These are phyloP conservation scores for Sarcophilus harrisii DNA, from an alignment of 2,797 vertebrate genomes.

Conservation along the genomic window DNA sequence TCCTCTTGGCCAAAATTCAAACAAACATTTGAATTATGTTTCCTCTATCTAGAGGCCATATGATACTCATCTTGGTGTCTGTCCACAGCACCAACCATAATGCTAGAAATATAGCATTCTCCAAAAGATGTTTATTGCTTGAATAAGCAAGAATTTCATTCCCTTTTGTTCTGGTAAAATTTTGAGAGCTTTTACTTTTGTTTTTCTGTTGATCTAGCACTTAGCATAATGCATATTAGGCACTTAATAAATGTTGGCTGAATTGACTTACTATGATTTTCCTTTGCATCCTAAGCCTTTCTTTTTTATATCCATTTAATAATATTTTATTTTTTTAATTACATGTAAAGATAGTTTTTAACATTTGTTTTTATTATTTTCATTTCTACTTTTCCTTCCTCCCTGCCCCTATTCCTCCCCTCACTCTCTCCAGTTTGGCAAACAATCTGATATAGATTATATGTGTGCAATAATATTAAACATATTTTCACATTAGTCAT, in stretches of 20 bases:
- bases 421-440: too few relatives aligned
- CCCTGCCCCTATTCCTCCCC: too few relatives aligned
- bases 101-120: background rate
- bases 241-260: background rate
- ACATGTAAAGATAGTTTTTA: too few relatives aligned
- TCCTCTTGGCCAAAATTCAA: background rate
- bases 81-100: background rate
- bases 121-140: background rate
- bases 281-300: background rate
- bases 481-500: too few relatives aligned
- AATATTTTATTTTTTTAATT: too few relatives aligned
- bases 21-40: background rate
- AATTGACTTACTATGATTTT: background rate
- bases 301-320: background rate
- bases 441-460: too few relatives aligned
- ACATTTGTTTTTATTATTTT: too few relatives aligned
- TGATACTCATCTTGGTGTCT: background rate
- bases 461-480: too few relatives aligned
- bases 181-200: background rate
- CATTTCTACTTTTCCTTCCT: too few relatives aligned
- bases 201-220: background rate
- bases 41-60: background rate
- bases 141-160: background rate
- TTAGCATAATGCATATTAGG: background rate
- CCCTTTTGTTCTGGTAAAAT: background rate